phyloP scores from a whole-genome alignment of 2,113 vertebrate species.

The Tychaedon coryphoeus region DNA sequence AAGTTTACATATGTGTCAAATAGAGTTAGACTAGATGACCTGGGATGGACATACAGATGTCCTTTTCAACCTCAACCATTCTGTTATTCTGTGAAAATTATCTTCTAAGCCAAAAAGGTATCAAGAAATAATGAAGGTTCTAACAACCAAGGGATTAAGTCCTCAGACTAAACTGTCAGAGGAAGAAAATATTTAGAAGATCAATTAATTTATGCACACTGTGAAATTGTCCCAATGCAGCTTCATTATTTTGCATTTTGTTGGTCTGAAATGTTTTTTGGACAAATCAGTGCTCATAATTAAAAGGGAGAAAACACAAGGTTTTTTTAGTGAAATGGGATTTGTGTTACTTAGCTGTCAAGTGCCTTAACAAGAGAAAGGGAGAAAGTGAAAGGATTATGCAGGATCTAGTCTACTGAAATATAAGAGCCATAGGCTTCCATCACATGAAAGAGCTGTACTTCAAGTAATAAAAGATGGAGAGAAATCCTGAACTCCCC shows the following conservation, averaged over 20 bases:
- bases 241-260: background rate
- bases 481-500: background rate
- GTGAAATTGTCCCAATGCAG: background rate
- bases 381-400: background rate
- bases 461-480: background rate
- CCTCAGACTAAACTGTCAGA: background rate
- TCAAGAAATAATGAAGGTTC: background rate
- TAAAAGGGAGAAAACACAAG: fast-evolving
- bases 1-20: background rate
- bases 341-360: background rate
- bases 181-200: background rate
- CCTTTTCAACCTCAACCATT: background rate
- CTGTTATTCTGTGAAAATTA: background rate
- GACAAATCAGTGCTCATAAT: background rate
- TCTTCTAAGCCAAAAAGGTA: background rate
- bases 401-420: background rate
- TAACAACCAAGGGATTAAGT: background rate
- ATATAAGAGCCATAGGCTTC: background rate
- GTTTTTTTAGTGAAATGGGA: background rate
- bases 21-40: background rate
- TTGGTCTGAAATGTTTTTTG: background rate
- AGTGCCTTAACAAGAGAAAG: background rate
- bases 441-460: background rate
- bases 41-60: background rate
- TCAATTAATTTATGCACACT: background rate